phyloP scores from a whole-genome alignment of 2,888 invertebrate species.

The Archips crataeganus region DNA sequence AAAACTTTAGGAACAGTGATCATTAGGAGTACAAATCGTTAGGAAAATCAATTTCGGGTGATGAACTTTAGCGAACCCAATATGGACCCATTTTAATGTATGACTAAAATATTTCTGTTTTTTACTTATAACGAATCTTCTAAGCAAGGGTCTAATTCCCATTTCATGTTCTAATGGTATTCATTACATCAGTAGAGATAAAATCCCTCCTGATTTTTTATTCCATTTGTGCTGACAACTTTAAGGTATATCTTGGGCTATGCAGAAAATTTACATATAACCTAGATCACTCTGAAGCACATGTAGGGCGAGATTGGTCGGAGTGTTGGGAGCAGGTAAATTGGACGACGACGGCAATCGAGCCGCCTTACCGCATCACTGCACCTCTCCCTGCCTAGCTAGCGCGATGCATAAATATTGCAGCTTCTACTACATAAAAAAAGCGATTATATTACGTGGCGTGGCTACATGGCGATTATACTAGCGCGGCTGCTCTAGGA shows the following conservation, averaged over 20 bases:
- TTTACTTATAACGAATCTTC: neutral
- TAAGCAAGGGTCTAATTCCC: neutral
- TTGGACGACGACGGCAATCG: slow-evolving; percentile 35
- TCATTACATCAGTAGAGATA: neutral
- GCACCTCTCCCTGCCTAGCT: slow-evolving; percentile 15
- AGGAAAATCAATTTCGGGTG: too few species aligned
- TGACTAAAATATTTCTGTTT: too few species aligned
- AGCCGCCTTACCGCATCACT: slow-evolving; percentile 29
- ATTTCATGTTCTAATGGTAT: neutral
- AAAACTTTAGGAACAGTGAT: too few species aligned
- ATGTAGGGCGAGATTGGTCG: slow-evolving; percentile 34
- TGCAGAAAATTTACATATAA: slow-evolving; percentile 8
- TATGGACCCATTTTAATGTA: too few species aligned
- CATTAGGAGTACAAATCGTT: too few species aligned
- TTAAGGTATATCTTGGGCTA: slow-evolving; percentile 11
- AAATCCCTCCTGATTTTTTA: neutral
- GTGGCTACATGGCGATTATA: neutral
- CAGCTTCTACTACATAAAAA: neutral
- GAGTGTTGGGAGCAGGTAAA: slow-evolving; percentile 33
- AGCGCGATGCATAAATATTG: slow-evolving; percentile 15
- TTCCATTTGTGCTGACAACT: neutral
- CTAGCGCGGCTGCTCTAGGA: neutral
- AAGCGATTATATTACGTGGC: neutral
- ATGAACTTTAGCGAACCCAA: too few species aligned
- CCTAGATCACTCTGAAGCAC: slow-evolving; percentile 16